phyloP scores from a whole-genome alignment of 2,113 vertebrate genomes.

The Phoxinus phoxinus region DNA sequence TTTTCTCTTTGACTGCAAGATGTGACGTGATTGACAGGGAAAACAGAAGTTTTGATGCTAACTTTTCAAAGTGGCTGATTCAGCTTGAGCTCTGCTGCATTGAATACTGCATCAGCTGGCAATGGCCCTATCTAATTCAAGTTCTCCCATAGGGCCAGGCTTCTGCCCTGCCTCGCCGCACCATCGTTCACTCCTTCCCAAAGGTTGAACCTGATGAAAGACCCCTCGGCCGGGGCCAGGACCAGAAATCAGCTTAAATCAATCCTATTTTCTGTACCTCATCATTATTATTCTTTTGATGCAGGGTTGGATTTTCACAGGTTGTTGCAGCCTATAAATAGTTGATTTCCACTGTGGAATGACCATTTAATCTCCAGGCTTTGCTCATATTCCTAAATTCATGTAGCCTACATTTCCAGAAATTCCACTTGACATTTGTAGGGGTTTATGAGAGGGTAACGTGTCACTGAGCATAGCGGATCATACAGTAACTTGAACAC shows the following conservation, averaged over 20 bases:
- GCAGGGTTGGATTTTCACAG: constrained; percentile 76
- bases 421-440: constrained; percentile 15
- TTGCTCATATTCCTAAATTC: not conserved
- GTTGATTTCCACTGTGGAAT: constrained; percentile 70
- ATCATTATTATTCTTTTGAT: constrained; percentile 81
- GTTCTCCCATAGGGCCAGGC: constrained; percentile 27
- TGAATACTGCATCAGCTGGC: constrained; percentile 33
- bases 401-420: constrained; percentile 12
- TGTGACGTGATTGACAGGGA: not conserved
- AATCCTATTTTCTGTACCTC: constrained; percentile 77
- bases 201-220: constrained; percentile 53
- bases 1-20: constrained; percentile 7
- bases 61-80: constrained; percentile 22
- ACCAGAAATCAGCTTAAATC: constrained; percentile 74
- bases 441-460: not conserved
- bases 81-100: constrained; percentile 4
- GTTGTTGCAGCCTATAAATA: constrained; percentile 64
- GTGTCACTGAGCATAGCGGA: not conserved
- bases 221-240: constrained; percentile 58
- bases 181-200: constrained; percentile 9
- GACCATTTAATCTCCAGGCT: constrained; percentile 16
- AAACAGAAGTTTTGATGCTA: constrained; percentile 6
- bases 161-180: constrained; percentile 17
- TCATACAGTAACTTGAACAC: not conserved
- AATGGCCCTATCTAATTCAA: constrained; percentile 22